Conservation (phyloP, 2,888 invertebrate species). For the Neoascia interrupta region DNA sequence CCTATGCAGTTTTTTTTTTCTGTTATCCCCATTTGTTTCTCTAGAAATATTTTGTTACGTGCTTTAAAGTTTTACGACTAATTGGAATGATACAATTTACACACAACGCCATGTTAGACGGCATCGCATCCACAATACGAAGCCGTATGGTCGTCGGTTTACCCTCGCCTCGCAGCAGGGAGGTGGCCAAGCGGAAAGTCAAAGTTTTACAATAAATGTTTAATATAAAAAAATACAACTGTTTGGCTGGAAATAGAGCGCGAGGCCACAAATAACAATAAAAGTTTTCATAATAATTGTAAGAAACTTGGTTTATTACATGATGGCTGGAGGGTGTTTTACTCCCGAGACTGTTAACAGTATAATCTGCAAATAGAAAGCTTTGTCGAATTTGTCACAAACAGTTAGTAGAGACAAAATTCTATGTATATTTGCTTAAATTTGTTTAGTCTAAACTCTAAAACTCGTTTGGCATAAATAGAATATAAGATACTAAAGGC, state of each 20-base stretch:
- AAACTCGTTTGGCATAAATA: too few relatives aligned
- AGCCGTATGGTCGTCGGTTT: conserved; percentile 19
- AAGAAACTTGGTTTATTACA: conserved; percentile 56
- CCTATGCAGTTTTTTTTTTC: conserved; percentile 49
- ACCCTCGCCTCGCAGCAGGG: conserved; percentile 8
- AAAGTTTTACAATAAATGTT: conserved; percentile 66
- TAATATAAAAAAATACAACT: conserved; percentile 61
- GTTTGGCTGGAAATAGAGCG: conserved; percentile 46
- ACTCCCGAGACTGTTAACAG: too few relatives aligned
- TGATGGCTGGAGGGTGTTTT: conserved; percentile 15
- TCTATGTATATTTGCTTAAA: too few relatives aligned
- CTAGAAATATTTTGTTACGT: conserved; percentile 66
- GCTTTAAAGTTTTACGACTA: conserved; percentile 69
- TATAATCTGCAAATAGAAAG: too few relatives aligned
- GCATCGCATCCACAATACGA: conserved; percentile 41
- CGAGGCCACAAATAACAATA: not conserved
- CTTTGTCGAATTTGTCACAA: too few relatives aligned
- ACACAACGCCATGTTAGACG: conserved; percentile 56
- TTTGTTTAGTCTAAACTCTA: too few relatives aligned
- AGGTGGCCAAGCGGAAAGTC: conserved; percentile 20
- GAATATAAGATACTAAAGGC: too few relatives aligned
- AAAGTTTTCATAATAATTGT: conserved; percentile 49
- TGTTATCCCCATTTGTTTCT: conserved; percentile 39
- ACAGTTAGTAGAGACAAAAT: too few relatives aligned
- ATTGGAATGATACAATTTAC: conserved; percentile 69